Percentiles rank a stretch among this genome's conserved stretches.
Conservation (phyloP, 1,140 invertebrate species). For the Penaeus vannamei region DNA sequence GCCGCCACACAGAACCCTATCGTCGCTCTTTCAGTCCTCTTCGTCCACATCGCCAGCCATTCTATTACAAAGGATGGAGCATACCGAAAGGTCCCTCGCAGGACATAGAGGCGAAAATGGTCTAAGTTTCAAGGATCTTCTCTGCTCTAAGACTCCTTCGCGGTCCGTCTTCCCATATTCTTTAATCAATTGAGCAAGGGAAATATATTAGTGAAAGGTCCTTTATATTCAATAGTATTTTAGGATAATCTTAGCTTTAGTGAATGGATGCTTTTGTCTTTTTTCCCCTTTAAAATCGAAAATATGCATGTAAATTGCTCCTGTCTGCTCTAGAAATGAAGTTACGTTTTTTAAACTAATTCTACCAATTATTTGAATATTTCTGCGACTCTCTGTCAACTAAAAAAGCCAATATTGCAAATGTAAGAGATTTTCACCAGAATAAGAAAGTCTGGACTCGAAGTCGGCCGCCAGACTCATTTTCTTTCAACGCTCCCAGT, state of each 20-base stretch:
- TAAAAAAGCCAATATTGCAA: neutral
- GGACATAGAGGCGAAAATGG: conserved; percentile 48
- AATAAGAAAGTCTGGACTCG: conserved; percentile 63
- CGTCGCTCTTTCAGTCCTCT: conserved; percentile 45
- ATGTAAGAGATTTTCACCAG: conserved; percentile 42
- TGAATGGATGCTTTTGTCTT: neutral
- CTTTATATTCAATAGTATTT: conserved; percentile 20
- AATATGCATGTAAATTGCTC: neutral
- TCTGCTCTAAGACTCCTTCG: conserved; percentile 23
- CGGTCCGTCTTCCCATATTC: conserved; percentile 59
- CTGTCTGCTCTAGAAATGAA: neutral
- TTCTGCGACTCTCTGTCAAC: too few species aligned
- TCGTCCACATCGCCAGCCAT: conserved; percentile 44
- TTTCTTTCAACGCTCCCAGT: conserved; percentile 57
- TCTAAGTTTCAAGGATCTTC: neutral
- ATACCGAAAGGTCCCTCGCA: conserved; percentile 25
- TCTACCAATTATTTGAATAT: too few species aligned
- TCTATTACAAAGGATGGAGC: conserved; percentile 64
- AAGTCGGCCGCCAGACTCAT: conserved; percentile 46
- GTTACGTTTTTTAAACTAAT: too few species aligned
- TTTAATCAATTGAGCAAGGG: conserved; percentile 56
- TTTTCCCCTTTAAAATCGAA: neutral
- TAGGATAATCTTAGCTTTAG: neutral
- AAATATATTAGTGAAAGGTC: conserved; percentile 34
- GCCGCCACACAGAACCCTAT: conserved; percentile 52